Base-by-base conservation (phyloP, 1,140 invertebrate genomes). In the Hycleus cichorii region DNA sequence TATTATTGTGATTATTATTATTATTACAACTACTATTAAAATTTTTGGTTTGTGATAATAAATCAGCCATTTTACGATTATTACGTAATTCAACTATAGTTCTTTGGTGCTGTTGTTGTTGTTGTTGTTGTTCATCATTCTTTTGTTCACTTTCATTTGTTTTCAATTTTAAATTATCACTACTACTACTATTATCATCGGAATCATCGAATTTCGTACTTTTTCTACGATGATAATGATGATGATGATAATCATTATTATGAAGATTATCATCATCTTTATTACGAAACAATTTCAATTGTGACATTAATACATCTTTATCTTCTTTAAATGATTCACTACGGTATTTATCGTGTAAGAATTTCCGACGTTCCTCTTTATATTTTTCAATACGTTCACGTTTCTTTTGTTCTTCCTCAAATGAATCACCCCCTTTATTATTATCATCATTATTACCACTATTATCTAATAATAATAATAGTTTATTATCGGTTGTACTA, bases 311-410 rank as follows among this genome's bases (percentile, higher is more conserved):
- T 8, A 70, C 69, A 56, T 80, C 78, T 64, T 81, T 81, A 47
- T 80, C 75, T 57, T 81, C 79, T 42, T 86, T 81, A 57, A 93
- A 89, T 18, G 87, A 88, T 66, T 94, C 90, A 0, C 87, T 87
- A 53, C 66, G 62, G 39, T 66, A 72, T 72, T 93, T 93, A 67
- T 94, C 90, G 27, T 90, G 80, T 18, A 95, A 71, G 67, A 91
- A 90, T 50, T 84, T 86, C 51, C 92, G 78, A n/a, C 92, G 77
- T 69, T 94, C 91, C 71, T 93, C 90, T 76, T 95, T 95, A 69
- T 94, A 94, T 69, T 89, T 88, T 72, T 93, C 90, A 60, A 94
- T 94, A 43, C 90, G 74, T 68, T 90, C 88, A 26, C 88, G 74
- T 58, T 88, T 84, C 64, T 83, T 70, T 55, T 64, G 62, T 39